Conservation (phyloP, 2,888 invertebrate species). For the Cryptocheilus praepositus region DNA sequence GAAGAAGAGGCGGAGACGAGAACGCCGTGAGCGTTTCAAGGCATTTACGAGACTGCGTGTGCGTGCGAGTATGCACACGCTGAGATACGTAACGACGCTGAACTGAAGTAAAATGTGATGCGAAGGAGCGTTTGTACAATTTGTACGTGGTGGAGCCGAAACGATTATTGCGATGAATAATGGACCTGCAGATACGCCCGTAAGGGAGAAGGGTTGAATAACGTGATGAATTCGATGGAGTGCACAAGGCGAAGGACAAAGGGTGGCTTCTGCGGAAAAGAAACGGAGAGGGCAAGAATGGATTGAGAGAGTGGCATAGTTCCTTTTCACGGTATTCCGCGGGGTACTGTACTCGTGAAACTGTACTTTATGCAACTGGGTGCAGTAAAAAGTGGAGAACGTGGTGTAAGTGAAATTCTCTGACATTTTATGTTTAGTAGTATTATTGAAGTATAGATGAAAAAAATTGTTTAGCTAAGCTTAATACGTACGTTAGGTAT, state of each 20-base stretch:
- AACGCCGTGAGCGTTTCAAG: no score
- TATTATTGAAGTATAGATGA: no score
- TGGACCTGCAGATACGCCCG: no score
- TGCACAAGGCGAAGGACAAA: background rate
- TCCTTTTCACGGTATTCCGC: background rate
- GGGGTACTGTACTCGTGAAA: background rate
- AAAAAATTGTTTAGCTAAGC: no score
- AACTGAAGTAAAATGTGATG: no score
- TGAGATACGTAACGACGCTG: no score
- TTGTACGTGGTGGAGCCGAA: no score
- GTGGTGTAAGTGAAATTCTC: slow-evolving; percentile 31
- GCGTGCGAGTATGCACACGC: background rate
- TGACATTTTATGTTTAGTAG: slow-evolving; percentile 26
- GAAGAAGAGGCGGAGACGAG: slow-evolving; percentile 24
- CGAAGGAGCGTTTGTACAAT: slow-evolving; percentile 1
- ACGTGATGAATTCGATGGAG: background rate
- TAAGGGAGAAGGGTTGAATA: no score
- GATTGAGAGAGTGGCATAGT: background rate
- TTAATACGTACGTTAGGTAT: no score
- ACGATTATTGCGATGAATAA: no score
- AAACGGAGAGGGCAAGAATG: background rate
- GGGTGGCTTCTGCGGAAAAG: slow-evolving; percentile 1
- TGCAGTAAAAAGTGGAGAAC: no score
- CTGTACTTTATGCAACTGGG: background rate
- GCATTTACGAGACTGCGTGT: no score